Evolutionary conservation across 2,888 invertebrate genomes (phyloP).

Genomic region (Oegoconia quadripuncta): DNA sequence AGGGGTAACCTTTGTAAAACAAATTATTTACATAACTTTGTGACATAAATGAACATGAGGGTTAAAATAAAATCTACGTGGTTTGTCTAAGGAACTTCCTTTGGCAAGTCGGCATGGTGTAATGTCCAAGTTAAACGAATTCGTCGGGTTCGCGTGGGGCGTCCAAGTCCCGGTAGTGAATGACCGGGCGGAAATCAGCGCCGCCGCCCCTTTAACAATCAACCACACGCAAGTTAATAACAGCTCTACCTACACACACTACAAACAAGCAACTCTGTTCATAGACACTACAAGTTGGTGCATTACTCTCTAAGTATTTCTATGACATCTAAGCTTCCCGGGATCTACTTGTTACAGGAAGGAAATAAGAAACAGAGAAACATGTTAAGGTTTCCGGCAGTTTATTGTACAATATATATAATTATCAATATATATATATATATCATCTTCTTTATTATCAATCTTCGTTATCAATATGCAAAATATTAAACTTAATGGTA

Average conservation of each 20-base stretch:
- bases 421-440: no score
- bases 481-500: no score
- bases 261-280: constrained; percentile 30
- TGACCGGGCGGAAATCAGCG: constrained; percentile 91
- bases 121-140: constrained; percentile 80
- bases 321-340: constrained; percentile 61
- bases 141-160: constrained; percentile 95
- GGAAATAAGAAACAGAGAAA: constrained; percentile 26
- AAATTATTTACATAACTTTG: constrained; percentile 14
- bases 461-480: no score
- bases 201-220: constrained; percentile 85
- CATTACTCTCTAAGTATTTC: constrained; percentile 23
- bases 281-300: constrained; percentile 13
- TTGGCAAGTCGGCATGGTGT: constrained; percentile 27
- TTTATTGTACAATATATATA: constrained; percentile 37
- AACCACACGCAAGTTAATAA: constrained; percentile 40
- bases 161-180: constrained; percentile 96
- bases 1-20: constrained; percentile 2
- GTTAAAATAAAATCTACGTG: constrained; percentile 2
- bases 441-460: no score
- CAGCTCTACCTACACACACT: constrained; percentile 24
- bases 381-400: constrained; percentile 30
- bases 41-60: constrained; percentile 3
- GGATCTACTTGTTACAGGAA: constrained; percentile 22
- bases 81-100: constrained; percentile 3